These are phyloP conservation scores for Dexiosoma caninum DNA, from an alignment of 2,888 invertebrate genomes.

Conservation along the genomic window DNA sequence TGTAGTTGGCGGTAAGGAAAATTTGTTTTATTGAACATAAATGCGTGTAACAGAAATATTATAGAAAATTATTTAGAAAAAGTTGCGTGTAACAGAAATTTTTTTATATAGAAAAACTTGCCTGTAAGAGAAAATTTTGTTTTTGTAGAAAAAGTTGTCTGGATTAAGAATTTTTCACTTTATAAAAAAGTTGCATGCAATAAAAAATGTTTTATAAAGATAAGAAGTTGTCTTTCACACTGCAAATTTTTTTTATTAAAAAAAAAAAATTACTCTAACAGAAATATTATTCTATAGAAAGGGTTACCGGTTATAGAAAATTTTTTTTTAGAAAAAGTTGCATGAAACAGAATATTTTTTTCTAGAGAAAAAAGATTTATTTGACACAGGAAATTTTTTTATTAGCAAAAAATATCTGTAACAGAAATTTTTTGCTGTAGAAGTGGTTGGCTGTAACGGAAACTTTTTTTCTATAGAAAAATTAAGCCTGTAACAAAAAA, in stretches of 20 bases:
- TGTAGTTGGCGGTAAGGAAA: not conserved
- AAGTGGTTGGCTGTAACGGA: too few species aligned
- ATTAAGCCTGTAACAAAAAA: not conserved
- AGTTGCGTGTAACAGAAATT: not conserved
- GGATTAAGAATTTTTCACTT: not conserved
- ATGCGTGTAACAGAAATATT: not conserved
- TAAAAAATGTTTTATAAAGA: too few species aligned
- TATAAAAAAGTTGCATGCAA: not conserved
- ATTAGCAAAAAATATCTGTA: not conserved
- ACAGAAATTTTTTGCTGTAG: not conserved
- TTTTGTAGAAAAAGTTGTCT: not conserved
- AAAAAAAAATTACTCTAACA: too few species aligned
- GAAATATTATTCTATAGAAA: too few species aligned
- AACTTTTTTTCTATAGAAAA: too few species aligned
- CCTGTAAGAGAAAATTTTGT: not conserved
- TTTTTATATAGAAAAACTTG: not conserved
- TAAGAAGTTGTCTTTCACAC: too few species aligned
- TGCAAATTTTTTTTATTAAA: too few species aligned
- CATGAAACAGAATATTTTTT: not conserved
- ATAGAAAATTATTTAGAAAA: not conserved
- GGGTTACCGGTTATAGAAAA: too few species aligned
- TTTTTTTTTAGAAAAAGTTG: not conserved
- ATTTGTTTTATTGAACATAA: not conserved
- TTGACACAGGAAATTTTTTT: not conserved
- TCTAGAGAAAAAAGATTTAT: not conserved